Base-by-base conservation (phyloP, 2,113 vertebrate species). In the Takifugu bimaculatus region DNA sequence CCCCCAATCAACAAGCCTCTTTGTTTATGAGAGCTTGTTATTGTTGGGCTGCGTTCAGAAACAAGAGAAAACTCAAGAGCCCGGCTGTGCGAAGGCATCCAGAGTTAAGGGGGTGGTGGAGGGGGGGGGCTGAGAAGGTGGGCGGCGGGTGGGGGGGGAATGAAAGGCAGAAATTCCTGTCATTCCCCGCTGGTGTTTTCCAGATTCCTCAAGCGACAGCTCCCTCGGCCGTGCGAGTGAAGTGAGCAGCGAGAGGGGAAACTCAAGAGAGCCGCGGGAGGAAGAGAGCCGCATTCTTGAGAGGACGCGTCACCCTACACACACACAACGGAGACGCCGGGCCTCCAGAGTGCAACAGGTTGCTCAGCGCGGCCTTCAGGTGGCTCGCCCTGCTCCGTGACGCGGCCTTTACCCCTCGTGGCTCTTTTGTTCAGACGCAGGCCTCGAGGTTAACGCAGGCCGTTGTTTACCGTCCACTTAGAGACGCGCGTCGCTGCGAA, bases 11-110 rank as follows among this genome's bases (percentile, higher is more conserved):
- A 94, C 94, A 94, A 93, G 92, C 91, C 87, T 91, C 90, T 92
- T 96, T 97, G 94, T 97, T 97, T 96, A 94, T 93, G 92, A 91
- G 91, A 93, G 92, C 87, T 88, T 93, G 92, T 95, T 94, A 93
- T 95, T 94, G 92, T 98, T 98, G 94, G 94, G 94, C 88, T 70
- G 84, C 81, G 86, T 94, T 94, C 94, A 96, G 94, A 96, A 94
- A 89, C 84, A 83, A 86, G 82, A 85, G 84, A 85, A 88, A 85
- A 83, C 81, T 86, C 76, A 82, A 89, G 84, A 82, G 85, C 87
- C 89, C 82, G 91, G 88, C 64, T 57, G 81, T n/a, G 65, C 74
- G 45, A 73, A 85, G 69, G 86, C 89, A 85, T 91, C 89, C 89
- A 85, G 91, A 92, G 85, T 70, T 77, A 83, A 91, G 68, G 83